Conservation (phyloP, 2,888 invertebrate genomes). For the Protula sp. region DNA sequence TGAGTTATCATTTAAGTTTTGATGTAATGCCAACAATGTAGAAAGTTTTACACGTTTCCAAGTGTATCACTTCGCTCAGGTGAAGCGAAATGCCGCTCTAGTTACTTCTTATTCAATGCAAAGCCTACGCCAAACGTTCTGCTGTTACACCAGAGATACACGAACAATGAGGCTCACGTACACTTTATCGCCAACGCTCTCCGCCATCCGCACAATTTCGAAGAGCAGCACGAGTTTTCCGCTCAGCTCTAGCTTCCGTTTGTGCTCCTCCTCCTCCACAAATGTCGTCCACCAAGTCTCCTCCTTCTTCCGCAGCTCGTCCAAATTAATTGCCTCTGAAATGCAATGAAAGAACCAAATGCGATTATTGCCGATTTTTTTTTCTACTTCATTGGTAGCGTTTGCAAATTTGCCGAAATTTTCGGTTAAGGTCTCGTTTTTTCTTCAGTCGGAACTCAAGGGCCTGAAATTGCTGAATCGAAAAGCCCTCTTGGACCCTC, state of each 20-base stretch:
- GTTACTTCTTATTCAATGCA: background rate
- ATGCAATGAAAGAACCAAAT: background rate
- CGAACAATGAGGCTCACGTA: no score
- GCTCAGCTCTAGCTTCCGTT: slow-evolving; percentile 68
- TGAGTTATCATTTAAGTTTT: no score
- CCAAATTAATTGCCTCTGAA: background rate
- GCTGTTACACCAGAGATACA: no score
- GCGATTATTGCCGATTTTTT: background rate
- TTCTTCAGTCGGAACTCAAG: no score
- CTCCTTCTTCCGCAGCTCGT: background rate
- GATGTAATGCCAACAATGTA: no score
- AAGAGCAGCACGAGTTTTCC: slow-evolving; percentile 78
- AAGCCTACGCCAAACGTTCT: background rate
- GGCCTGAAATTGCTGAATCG: no score
- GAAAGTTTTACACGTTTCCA: no score
- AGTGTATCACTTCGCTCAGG: no score
- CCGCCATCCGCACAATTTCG: slow-evolving; percentile 82
- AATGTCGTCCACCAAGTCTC: slow-evolving; percentile 78
- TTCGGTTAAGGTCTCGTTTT: no score
- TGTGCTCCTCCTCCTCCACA: slow-evolving; percentile 69
- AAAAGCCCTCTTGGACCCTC: no score
- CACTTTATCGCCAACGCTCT: slow-evolving; percentile 93
- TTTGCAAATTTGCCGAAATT: no score
- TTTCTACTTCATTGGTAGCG: no score
- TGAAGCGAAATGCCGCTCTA: slow-evolving; percentile 22